phyloP scores from a whole-genome alignment of 2,113 vertebrate genomes.

The Gambusia holbrooki region DNA sequence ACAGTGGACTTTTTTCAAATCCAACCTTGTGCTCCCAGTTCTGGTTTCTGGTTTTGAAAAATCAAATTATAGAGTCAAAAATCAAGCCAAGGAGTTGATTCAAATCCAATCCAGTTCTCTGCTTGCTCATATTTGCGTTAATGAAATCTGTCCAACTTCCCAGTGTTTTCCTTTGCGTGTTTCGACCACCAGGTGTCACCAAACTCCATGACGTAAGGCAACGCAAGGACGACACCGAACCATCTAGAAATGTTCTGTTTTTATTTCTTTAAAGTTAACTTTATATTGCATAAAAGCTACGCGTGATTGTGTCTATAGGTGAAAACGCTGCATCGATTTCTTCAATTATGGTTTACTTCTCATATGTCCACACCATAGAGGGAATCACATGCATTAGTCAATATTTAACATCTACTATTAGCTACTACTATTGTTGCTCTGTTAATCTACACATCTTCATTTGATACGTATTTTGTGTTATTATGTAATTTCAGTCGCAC shows the following conservation, averaged over 20 bases:
- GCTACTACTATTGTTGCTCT: conserved; percentile 11
- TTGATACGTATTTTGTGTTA: conserved; percentile 21
- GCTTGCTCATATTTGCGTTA: background rate
- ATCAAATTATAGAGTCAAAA: background rate
- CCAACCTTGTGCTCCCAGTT: background rate
- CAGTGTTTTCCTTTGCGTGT: background rate
- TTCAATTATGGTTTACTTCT: background rate
- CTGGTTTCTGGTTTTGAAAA: background rate
- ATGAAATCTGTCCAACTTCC: background rate
- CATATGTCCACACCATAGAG: background rate
- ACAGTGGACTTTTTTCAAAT: background rate
- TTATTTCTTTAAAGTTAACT: background rate
- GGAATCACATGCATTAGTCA: conserved; percentile 15
- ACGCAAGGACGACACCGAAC: no score
- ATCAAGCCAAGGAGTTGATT: no score
- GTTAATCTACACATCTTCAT: conserved; percentile 22
- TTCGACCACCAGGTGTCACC: conserved; percentile 48
- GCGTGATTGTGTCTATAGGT: background rate
- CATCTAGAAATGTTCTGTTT: background rate
- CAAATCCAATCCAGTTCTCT: no score
- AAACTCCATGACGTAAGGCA: background rate
- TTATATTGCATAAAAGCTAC: background rate
- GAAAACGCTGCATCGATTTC: no score
- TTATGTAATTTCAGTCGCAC: conserved; percentile 45
- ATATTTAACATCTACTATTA: background rate